Base-by-base conservation (phyloP, 2,888 invertebrate genomes). In the Nomada ferruginata region DNA sequence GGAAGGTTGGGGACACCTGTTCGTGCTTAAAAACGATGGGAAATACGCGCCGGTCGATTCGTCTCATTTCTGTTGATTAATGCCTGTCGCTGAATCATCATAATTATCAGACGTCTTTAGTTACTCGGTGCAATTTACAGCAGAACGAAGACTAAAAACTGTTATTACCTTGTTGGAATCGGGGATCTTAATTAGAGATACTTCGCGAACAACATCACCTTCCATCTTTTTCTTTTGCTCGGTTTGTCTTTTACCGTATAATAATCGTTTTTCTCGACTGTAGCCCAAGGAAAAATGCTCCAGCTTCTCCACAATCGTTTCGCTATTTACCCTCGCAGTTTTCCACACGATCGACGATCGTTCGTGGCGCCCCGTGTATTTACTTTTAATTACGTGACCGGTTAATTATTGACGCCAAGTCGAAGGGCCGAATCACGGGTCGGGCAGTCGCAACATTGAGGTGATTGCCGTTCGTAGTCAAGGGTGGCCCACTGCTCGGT, bases 381-480 rank as follows among this genome's bases (percentile, higher is more conserved):
- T 92, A 92, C 92, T 91, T 92, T 92, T 92, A 92, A 92, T 92
- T 92, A 92, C 88, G 89, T 84, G 88, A 83, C 86, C 88, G 85
- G 88, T 92, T 91, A 92, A 92, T 92, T 91, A 92, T 92, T 92
- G 91, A 92, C 91, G 91, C 88, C 88, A 75, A 78, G 36, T 75
- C 79, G 73, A 75, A 86, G 79, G 79, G 65, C 53, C 63, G 69
- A 60, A 18, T 69, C 65, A 69, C 81, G 87, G 82, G 84, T 85
- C 88, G 85, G 90, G 91, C 91, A 89, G 89, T 91, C 86, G 89
- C 76, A 89, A 89, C 88, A 87, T 89, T 85, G 85, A 83, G 64
- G 68, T 52, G 42, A 79, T 60, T 55, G 73, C 55, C 26, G 69
- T 26, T 26, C 2, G 80, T 83, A 80, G 77, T 55, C 86, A 75